phyloP scores from a whole-genome alignment of 1,140 invertebrate species.

The Mya arenaria region DNA sequence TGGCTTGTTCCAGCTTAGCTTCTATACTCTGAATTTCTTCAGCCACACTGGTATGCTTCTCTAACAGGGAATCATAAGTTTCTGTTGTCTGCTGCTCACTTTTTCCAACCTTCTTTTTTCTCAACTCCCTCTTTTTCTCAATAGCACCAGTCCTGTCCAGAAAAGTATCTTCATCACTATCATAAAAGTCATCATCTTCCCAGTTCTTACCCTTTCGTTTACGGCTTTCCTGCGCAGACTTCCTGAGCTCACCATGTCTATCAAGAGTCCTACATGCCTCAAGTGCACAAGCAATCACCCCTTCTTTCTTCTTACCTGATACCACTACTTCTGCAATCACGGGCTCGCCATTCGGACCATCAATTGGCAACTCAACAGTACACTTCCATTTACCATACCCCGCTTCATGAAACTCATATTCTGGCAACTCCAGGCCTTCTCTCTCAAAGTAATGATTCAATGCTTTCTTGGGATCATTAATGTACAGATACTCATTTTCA shows the following conservation, averaged over 20 bases:
- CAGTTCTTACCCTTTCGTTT: constrained; percentile 79
- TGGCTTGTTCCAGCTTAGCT: constrained; percentile 82
- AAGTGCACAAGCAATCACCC: constrained; percentile 94
- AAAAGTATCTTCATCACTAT: constrained; percentile 98
- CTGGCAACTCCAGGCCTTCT: constrained; percentile 88
- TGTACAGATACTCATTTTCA: constrained; percentile 90
- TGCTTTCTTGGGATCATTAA: constrained; percentile 97
- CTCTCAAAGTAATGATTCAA: constrained; percentile 96
- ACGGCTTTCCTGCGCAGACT: constrained; percentile 86
- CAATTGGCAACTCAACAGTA: constrained; percentile 87
- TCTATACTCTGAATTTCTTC: constrained; percentile 85
- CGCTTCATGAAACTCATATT: constrained; percentile 76
- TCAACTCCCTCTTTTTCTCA: constrained; percentile 91
- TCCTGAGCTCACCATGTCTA: constrained; percentile 88
- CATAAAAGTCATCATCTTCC: constrained; percentile 96
- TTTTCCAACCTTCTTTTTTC: constrained; percentile 88
- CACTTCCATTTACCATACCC: constrained; percentile 77
- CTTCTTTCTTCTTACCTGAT: constrained; percentile 97
- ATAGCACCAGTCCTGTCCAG: constrained; percentile 96
- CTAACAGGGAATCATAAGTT: constrained; percentile 91
- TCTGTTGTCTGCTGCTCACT: constrained; percentile 84
- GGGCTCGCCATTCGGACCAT: constrained; percentile 87
- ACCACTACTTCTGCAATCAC: constrained; percentile 92
- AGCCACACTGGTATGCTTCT: constrained; percentile 86
- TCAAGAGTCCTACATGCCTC: constrained; percentile 97